These are phyloP conservation scores for Drosophila arawakana DNA, from an alignment of 1,140 invertebrate genomes.

Conservation along the genomic window DNA sequence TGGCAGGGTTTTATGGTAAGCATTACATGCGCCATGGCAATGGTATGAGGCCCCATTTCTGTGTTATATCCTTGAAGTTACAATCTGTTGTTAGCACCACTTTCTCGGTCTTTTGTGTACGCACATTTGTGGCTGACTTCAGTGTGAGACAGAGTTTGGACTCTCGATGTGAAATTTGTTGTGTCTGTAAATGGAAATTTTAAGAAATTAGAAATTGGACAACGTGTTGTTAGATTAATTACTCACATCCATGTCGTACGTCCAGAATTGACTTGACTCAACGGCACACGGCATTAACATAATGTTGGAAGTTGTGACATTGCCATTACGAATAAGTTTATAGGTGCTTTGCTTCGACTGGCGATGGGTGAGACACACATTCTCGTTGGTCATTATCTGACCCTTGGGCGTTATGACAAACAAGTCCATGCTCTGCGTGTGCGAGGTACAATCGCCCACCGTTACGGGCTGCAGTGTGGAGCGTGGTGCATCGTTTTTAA, in stretches of 20 bases:
- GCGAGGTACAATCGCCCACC: slow-evolving; percentile 84
- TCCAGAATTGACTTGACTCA: slow-evolving; percentile 72
- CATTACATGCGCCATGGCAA: slow-evolving; percentile 79
- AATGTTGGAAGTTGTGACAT: slow-evolving; percentile 73
- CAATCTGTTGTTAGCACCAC: slow-evolving; percentile 74
- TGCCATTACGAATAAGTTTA: slow-evolving; percentile 67
- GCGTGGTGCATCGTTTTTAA: slow-evolving; percentile 63
- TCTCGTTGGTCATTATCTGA: slow-evolving; percentile 84
- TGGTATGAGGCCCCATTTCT: slow-evolving; percentile 82
- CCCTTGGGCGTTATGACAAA: slow-evolving; percentile 90
- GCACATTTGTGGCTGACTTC: slow-evolving; percentile 65
- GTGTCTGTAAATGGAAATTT: slow-evolving; percentile 55
- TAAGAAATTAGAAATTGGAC: not conserved
- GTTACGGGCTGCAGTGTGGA: slow-evolving; percentile 85
- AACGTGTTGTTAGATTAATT: not conserved
- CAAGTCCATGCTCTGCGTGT: slow-evolving; percentile 88
- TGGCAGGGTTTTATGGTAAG: slow-evolving; percentile 48
- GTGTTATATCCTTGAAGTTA: slow-evolving; percentile 77
- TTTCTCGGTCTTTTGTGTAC: slow-evolving; percentile 66
- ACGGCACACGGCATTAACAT: slow-evolving; percentile 69
- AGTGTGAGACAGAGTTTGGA: slow-evolving; percentile 77
- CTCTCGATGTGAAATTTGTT: slow-evolving; percentile 76
- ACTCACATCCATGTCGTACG: slow-evolving; percentile 83
- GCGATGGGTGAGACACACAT: slow-evolving; percentile 76
- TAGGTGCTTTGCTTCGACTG: slow-evolving; percentile 61